Evolutionary conservation across 2,797 vertebrate species (phyloP), one percentile per base, ranked within the genome.

Genomic region (Chromis chromis): DNA sequence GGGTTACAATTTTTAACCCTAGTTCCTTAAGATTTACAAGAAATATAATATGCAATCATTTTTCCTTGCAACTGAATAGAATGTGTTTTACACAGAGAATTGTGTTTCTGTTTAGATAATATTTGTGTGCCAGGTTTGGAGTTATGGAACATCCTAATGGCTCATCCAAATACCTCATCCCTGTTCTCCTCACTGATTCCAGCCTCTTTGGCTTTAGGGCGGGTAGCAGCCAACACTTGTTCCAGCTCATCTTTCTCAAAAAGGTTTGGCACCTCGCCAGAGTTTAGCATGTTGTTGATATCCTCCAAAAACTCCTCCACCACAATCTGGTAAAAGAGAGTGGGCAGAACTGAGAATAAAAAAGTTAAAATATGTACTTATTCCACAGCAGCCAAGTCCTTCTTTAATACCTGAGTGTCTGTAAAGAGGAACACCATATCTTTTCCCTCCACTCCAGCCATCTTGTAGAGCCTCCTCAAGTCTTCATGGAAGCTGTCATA

Each of bases 351-450:
- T 65, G 25, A 52, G 27, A 7, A 31, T 4, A 48, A 14, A 46
- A 46, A 17, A 48, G 46, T 33, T 3, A 12, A 0, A 42, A 67
- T 6, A 0, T 48, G 10, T 25, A 13, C 10, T 57, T n/a, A 14
- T 48, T 50, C 49, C 0, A 28, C 4, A 39, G 46, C 22, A 59
- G 16, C 4, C 10, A 39, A 57, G 27, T 24, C 4, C n/a, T 16
- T 46, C 24, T 46, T 33, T 39, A 42, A 22, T 86, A 97, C 96
- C 96, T 97, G 96, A 28, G 95, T 96, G 74, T 97, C 96, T 0
- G 96, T 96, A 88, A 97, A 97, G 68, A 97, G 96, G 83, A 97
- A 97, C 70, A 97, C 96, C 91, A 94, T 96, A 79, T 97, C 91
- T 80, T 91, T 95, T 78, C 94, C 95, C 31, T 96, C 95, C 9